phyloP scores from a whole-genome alignment of 2,113 vertebrate species.

The Tiliqua scincoides region DNA sequence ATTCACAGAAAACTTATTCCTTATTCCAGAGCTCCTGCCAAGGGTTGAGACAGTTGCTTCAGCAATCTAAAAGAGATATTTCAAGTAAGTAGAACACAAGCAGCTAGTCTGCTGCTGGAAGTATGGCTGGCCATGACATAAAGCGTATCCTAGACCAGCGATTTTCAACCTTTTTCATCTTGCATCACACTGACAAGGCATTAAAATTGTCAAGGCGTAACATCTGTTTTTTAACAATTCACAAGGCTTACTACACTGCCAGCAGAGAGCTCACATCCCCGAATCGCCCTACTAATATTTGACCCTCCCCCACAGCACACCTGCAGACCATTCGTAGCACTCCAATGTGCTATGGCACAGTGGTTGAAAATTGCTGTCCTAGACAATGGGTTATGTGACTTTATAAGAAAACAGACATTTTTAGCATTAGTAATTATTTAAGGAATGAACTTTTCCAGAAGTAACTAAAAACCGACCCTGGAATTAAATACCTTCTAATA shows the following conservation, averaged over 20 bases:
- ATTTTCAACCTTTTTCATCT: too few relatives aligned
- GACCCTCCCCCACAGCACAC: too few relatives aligned
- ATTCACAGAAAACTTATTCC: slow-evolving; percentile 46
- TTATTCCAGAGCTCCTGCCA: slow-evolving; percentile 56
- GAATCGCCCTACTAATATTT: too few relatives aligned
- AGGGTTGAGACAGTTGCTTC: slow-evolving; percentile 47
- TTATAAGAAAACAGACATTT: not conserved
- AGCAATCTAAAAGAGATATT: slow-evolving; percentile 49
- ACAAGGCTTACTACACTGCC: too few relatives aligned
- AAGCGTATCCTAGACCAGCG: not conserved
- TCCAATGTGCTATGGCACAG: too few relatives aligned
- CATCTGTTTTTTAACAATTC: too few relatives aligned
- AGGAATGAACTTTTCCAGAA: not conserved
- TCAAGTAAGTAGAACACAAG: slow-evolving; percentile 44
- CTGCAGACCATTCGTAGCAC: too few relatives aligned
- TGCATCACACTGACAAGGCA: too few relatives aligned
- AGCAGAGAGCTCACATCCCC: too few relatives aligned
- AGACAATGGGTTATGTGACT: not conserved
- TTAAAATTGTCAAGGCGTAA: too few relatives aligned
- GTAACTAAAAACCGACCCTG: not conserved
- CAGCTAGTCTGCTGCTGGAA: slow-evolving; percentile 19
- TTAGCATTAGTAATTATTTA: not conserved
- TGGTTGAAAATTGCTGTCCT: too few relatives aligned
- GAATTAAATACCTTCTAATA: too few relatives aligned
- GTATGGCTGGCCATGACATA: not conserved